These are phyloP conservation scores for Typhlichthys subterraneus DNA, from an alignment of 2,797 vertebrate species.

Conservation along the genomic window DNA sequence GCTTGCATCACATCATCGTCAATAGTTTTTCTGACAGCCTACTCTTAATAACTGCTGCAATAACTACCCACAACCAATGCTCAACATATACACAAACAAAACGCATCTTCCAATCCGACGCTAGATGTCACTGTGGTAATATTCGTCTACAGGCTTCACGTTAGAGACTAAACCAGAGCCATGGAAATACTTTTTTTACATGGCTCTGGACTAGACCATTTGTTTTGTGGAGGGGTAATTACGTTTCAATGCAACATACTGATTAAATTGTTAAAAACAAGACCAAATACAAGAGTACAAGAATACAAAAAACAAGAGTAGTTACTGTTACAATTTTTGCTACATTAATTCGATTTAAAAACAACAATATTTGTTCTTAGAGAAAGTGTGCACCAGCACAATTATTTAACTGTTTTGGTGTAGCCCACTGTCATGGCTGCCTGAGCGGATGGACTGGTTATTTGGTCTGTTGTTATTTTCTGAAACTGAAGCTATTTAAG, in stretches of 20 bases:
- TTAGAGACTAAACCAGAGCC: conserved; percentile 15
- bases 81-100: too few relatives aligned
- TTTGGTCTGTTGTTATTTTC: conserved; percentile 7
- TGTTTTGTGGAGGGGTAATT: not conserved
- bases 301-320: too few relatives aligned
- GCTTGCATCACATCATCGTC: not conserved
- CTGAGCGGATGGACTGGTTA: conserved; percentile 23
- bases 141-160: not conserved
- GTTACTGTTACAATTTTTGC: too few relatives aligned
- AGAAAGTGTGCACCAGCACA: too few relatives aligned
- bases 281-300: too few relatives aligned
- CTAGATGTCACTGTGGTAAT: conserved; percentile 55
- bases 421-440: conserved; percentile 67
- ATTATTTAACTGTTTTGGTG: conserved; percentile 37
- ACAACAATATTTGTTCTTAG: too few relatives aligned
- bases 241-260: not conserved
- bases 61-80: not conserved
- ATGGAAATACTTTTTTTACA: too few relatives aligned
- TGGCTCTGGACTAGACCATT: conserved; percentile 52
- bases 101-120: conserved; percentile 18
- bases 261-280: too few relatives aligned
- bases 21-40: not conserved
- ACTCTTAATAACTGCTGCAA: not conserved
- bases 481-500: conserved; percentile 23
- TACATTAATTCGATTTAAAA: too few relatives aligned